These are phyloP conservation scores for Megalurothrips usitatus DNA, from an alignment of 2,888 invertebrate species.

Conservation along the genomic window DNA sequence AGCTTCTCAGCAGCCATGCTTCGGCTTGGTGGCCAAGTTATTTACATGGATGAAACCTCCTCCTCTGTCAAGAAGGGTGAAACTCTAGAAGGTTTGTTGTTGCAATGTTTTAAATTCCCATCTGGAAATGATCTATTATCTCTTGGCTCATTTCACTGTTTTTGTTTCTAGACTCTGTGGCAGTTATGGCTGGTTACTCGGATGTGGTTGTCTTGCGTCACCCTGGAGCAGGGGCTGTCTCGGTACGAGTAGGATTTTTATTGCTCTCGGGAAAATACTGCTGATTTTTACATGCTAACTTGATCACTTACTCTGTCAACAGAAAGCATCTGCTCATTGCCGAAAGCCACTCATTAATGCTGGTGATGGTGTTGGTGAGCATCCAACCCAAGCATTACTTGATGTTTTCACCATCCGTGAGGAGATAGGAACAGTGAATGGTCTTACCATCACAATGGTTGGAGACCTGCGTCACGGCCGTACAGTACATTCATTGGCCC, in stretches of 20 bases:
- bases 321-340: slow-evolving; percentile 77
- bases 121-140: neutral
- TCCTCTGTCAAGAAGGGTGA: slow-evolving; percentile 98
- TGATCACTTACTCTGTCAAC: slow-evolving; percentile 39
- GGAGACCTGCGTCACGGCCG: slow-evolving; percentile 97
- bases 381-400: slow-evolving; percentile 95
- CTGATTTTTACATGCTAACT: slow-evolving; percentile 28
- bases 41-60: slow-evolving; percentile 81
- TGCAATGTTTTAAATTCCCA: neutral
- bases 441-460: slow-evolving; percentile 94
- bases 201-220: slow-evolving; percentile 93
- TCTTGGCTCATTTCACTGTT: slow-evolving; percentile 21
- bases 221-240: slow-evolving; percentile 85
- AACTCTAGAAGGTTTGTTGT: slow-evolving; percentile 66
- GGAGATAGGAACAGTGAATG: slow-evolving; percentile 98
- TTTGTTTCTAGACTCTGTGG: slow-evolving; percentile 60
- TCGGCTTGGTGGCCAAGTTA: slow-evolving; percentile 87
- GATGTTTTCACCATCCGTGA: slow-evolving; percentile 98
- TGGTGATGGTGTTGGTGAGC: slow-evolving; percentile 95
- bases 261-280: neutral
- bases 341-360: slow-evolving; percentile 95
- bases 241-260: slow-evolving; percentile 54
- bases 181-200: slow-evolving; percentile 85
- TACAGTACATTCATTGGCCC: slow-evolving; percentile 95
- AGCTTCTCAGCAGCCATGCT: slow-evolving; percentile 98